Evolutionary conservation across 2,888 invertebrate species (phyloP), one percentile per base, ranked within the genome.

Genomic region (Himalopsyche japonica): DNA sequence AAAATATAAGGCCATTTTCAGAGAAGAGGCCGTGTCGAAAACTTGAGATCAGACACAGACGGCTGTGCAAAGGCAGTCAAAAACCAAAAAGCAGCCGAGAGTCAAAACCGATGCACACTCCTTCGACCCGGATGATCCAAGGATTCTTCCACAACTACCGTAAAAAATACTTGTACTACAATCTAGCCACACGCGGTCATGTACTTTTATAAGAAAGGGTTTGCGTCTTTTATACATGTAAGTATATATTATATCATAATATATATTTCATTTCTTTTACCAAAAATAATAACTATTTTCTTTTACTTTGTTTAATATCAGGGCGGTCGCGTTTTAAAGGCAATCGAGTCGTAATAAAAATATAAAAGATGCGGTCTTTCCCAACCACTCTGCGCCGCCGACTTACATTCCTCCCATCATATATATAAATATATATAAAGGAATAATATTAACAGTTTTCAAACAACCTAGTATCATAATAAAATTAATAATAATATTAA

Each of bases 221-320:
- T 77, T 32, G 83, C 80, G 83, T 77, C 79, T 79, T 83, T 70
- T 81, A 84, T 84, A 82, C 47, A 49, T 10, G 49, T 4, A 57
- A 57, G 20, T 57, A 57, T 57, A 57, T 57, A 57, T 57, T 57
- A 57, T 57, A 57, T 57, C 57, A 57, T 57, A 57, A 57, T 57
- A 57, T 43, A 43, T 57, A 24, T 57, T 57, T 57, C 57, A 82
- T 88, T 87, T 89, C 85, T 89, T 89, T 89, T 90, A 89, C 90
- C 90, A 90, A 91, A 89, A 91, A 90, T 90, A 90, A 91, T 90
- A 91, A 90, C 91, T 91, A 86, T 91, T 82, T 90, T 90, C 89
- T 90, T 88, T 89, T 91, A 91, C 32, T 90, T 90, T 89, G 90
- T 88, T 89, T 91, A 91, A 92, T 92, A 92, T 91, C 92, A 91